phyloP scores from a whole-genome alignment of 2,113 vertebrate genomes.

The Poicephalus gulielmi region DNA sequence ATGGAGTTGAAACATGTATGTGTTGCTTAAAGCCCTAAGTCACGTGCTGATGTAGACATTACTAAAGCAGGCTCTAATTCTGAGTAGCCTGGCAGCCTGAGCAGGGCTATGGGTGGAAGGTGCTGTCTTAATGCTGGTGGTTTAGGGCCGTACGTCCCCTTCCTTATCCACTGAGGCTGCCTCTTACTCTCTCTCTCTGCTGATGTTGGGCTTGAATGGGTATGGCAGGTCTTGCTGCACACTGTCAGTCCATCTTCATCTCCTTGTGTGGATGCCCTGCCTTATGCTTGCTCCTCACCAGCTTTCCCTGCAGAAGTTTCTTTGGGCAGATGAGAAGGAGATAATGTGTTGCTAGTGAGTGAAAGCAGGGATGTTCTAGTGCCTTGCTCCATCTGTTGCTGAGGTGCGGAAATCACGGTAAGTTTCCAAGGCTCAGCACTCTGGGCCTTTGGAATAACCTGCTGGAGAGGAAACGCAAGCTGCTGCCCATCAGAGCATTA shows the following conservation, averaged over 20 bases:
- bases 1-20: fast-evolving
- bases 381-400: neutral
- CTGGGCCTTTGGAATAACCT: neutral
- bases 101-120: neutral
- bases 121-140: neutral
- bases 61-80: neutral
- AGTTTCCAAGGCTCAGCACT: neutral
- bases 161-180: neutral
- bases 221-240: neutral
- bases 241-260: neutral
- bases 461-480: neutral
- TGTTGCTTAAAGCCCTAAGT: neutral
- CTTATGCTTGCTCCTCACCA: fast-evolving
- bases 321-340: neutral
- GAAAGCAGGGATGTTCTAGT: neutral
- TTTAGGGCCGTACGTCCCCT: neutral
- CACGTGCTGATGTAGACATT: fast-evolving
- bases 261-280: neutral
- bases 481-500: neutral
- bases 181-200: neutral
- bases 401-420: neutral
- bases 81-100: neutral
- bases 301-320: neutral
- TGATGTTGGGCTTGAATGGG: fast-evolving
- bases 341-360: fast-evolving